Evolutionary conservation across 2,888 invertebrate species (phyloP), one percentile per base, ranked within the genome.

Genomic region (Xanthorhoe spadicearia): DNA sequence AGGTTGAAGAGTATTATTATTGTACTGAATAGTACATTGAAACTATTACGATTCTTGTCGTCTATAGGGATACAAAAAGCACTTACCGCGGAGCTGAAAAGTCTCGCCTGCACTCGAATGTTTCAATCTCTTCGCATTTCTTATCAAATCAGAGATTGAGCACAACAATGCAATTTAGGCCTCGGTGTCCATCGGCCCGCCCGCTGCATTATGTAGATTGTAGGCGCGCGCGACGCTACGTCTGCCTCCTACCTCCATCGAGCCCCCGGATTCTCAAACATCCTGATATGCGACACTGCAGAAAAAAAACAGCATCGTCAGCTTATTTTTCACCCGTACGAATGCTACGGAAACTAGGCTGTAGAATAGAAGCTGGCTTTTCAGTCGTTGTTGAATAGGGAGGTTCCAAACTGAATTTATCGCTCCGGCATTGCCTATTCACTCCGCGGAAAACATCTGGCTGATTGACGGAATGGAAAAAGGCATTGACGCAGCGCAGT

Each of bases 401-500:
- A 23, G 52, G 56, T 28, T 49, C 80, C 84, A 86, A 88, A 88
- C 89, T 85, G 90, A 90, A 90, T 92, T 92, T 92, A 92, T 92
- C 92, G 82, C 89, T 83, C 85, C 85, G 46, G 81, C 87, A 90
- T 89, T 89, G 90, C 85, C 89, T 88, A 92, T 92, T 90, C 92
- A 89, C 87, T 88, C 82, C 87, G 82, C 80, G 81, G 78, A 80
- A 83, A 85, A 85, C 90, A 89, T 90, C 89, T 89, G 90, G 85
- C 85, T 83, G 77, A 79, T 80, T 81, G 84, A 81, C 50, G 69
- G 57, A 62, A 58, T 64, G 64, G 70, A 68, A 72, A 71, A 70
- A 69, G 32, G 62, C 62, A 62, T 46, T 62, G 54, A 32, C 32
- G 49, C 28, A 48, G 54, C 60, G 63, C 59, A 52, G 32, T 60